Base-by-base conservation (phyloP, 2,113 vertebrate species). In the Peromyscus maniculatus region DNA sequence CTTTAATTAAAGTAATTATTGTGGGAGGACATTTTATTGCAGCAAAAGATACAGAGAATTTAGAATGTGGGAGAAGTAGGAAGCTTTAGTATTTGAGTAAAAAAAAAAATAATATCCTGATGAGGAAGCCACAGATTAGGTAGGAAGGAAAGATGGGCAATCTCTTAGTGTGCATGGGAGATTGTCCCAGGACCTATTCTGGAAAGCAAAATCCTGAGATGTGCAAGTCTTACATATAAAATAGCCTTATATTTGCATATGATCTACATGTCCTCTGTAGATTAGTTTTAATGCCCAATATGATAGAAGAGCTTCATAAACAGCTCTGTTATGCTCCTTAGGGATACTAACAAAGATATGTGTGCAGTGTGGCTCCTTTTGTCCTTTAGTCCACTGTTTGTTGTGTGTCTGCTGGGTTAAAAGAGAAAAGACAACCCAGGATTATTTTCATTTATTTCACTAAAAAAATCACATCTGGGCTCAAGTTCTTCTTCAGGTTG, bases 401-500 rank as follows among this genome's bases (percentile, higher is more conserved):
- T n/a, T 95, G 69, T 36, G 39, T 77, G 17, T 52, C 12, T 9
- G 15, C 19, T 94, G 12, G 28, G 36, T 72, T 71, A 66, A 93
- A 87, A 79, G 28, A 87, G 77, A 96, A 87, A 89, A 87, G 77
- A 7, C 2, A 12, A 28, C 28, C n/a, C 0, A n/a, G n/a, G 33
- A 93, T 89, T 89, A 22, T 67, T 86, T 49, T 84, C 69, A 66
- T 36, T 78, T 92, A 49, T 82, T 86, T 93, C 24, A 46, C 83
- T 28, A 28, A 64, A 88, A 96, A 88, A 96, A 92, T 94, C 57
- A 91, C 36, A 94, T 46, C 62, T 91, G 52, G 88, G 31, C 71
- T 95, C 66, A 93, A 55, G 86, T 91, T 87, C 80, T 91, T 87
- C 80, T 87, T 93, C 95, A 87, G 46, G 52, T 94, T 88, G 26